A percentile compares a stretch with the other conserved stretches of the same genome.
Conservation (phyloP, 2,113 vertebrate species). For the Pteronura brasiliensis region DNA sequence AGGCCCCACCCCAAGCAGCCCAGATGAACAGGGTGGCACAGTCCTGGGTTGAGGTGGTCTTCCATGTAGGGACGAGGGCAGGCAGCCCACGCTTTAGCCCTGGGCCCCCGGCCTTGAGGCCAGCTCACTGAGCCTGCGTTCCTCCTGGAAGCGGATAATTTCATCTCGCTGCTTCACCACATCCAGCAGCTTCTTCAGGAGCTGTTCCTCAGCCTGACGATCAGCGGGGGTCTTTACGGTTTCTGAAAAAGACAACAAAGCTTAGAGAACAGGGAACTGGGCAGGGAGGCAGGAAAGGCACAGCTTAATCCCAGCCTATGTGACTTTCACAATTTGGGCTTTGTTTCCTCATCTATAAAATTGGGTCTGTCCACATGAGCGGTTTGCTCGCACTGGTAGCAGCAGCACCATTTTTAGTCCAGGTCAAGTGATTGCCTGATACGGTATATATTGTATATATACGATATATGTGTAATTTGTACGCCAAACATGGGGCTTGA, state of each 20-base stretch:
- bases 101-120: background rate
- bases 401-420: background rate
- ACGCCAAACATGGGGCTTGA: background rate
- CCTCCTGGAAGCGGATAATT: conserved; percentile 91
- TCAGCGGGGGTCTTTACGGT: conserved; percentile 85
- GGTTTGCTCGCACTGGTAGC: background rate
- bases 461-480: background rate
- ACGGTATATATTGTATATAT: too few species aligned
- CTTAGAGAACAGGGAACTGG: background rate
- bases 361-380: background rate
- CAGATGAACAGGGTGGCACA: background rate
- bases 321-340: background rate
- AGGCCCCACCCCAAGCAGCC: background rate
- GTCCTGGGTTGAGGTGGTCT: background rate
- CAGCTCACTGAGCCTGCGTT: conserved; percentile 90
- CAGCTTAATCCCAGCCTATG: background rate
- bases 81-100: conserved; percentile 17
- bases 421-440: background rate
- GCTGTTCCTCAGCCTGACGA: conserved; percentile 80
- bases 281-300: background rate
- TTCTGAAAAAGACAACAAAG: conserved; percentile 77
- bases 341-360: background rate
- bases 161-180: conserved; percentile 92
- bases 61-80: background rate
- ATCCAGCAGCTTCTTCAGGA: conserved; percentile 87